Base-by-base conservation (phyloP, 2,797 vertebrate genomes). In the Sebastes goodei region DNA sequence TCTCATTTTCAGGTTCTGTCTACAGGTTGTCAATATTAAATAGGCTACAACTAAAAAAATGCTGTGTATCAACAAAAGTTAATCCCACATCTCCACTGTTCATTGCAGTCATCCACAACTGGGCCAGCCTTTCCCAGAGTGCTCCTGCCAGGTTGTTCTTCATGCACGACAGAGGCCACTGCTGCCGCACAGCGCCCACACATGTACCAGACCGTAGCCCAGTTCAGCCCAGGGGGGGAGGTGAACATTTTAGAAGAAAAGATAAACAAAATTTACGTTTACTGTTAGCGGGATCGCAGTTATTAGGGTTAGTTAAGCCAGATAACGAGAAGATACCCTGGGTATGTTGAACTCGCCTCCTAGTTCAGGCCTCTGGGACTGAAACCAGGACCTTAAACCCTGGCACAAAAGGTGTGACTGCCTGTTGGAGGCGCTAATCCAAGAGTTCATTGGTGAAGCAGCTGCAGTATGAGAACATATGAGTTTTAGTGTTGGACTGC, bases 81-180 rank as follows among this genome's bases (percentile, higher is more conserved):
- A 42, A 42, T 42, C 38, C 38, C 38, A 42, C 12, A 42, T 42
- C 38, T 42, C 38, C 14, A 0, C 63, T 78, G 71, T 73, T 74
- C 60, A 62, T 38, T 52, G 76, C 49, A 76, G 78, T 38, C 71
- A 55, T 66, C 57, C 42, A 82, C 85, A 84, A 76, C 79, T 87
- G 78, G 71, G 85, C 77, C 81, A 81, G n/a, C 53, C 33, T 60
- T 65, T 66, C 72, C 76, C 69, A 42, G 64, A 7, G 46, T 15
- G 17, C 63, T 69, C 14, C 35, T 63, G 65, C 42, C 72, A 71
- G 76, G 56, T 71, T 29, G 29, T 87, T 81, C 66, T 63, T 87
- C 72, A 84, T 74, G 71, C 49, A 62, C 65, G 80, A 53, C 55
- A 71, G 67, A 35, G 71, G 21, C 76, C 73, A 80, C 69, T 65